phyloP scores from a whole-genome alignment of 2,797 vertebrate genomes.

The Zenarchopterus dispar region DNA sequence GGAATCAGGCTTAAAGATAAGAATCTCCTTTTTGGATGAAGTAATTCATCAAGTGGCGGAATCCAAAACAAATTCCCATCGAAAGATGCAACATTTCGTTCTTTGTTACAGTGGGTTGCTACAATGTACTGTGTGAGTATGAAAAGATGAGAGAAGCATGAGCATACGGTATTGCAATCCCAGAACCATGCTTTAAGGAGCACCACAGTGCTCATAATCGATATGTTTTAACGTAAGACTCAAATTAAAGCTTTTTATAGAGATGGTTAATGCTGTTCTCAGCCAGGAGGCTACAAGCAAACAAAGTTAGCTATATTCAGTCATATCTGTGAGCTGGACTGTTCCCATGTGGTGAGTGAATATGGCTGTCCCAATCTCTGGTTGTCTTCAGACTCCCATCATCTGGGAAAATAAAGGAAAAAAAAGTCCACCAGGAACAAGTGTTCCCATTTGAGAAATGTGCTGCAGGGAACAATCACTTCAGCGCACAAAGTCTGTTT shows the following conservation, averaged over 20 bases:
- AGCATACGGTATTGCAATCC: conserved; percentile 74
- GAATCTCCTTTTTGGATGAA: conserved; percentile 52
- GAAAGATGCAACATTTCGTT: conserved; percentile 62
- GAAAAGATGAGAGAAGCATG: conserved; percentile 34
- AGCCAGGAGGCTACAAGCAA: conserved; percentile 69
- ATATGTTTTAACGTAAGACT: conserved; percentile 70
- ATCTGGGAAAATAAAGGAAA: conserved; percentile 16
- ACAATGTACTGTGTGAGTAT: conserved; percentile 71
- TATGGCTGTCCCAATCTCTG: conserved; percentile 74
- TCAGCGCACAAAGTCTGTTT: conserved; percentile 58
- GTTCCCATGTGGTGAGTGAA: conserved; percentile 65
- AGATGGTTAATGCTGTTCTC: conserved; percentile 61
- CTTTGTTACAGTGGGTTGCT: conserved; percentile 63
- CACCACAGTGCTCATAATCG: conserved; percentile 57
- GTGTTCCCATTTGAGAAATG: conserved; percentile 67
- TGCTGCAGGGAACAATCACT: conserved; percentile 72
- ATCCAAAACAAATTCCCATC: conserved; percentile 55
- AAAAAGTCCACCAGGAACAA: conserved; percentile 53
- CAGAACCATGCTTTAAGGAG: conserved; percentile 78
- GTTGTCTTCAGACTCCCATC: conserved; percentile 52
- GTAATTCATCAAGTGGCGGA: conserved; percentile 59
- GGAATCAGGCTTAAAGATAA: conserved; percentile 68
- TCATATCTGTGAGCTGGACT: conserved; percentile 59
- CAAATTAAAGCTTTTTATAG: conserved; percentile 79
- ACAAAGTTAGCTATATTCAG: conserved; percentile 57